These are phyloP conservation scores for Ennomos erosarius DNA, from an alignment of 2,888 invertebrate species.

Conservation along the genomic window DNA sequence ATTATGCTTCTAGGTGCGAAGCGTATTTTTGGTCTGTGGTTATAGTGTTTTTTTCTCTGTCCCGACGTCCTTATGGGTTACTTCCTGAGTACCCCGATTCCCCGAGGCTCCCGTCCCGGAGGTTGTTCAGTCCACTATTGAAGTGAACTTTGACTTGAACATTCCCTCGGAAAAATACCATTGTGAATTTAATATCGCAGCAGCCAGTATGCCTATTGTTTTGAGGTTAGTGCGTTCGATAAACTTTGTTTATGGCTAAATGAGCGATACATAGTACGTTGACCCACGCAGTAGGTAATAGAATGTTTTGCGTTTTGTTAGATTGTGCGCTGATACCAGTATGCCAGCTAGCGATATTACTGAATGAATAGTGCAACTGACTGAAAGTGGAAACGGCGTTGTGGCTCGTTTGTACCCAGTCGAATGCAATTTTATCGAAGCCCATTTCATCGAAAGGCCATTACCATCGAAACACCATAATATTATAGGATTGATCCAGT, in stretches of 20 bases:
- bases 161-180: constrained; percentile 23
- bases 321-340: constrained; percentile 60
- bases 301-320: constrained; percentile 63
- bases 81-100: too few species aligned
- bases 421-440: too few species aligned
- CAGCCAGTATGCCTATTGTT: constrained; percentile 60
- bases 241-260: constrained; percentile 82
- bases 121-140: not conserved
- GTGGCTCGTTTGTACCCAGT: too few species aligned
- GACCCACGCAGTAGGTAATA: constrained; percentile 72
- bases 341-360: constrained; percentile 38
- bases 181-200: constrained; percentile 67
- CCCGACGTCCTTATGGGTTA: too few species aligned
- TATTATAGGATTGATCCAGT: too few species aligned
- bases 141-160: constrained; percentile 21
- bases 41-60: too few species aligned
- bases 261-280: constrained; percentile 76
- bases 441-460: too few species aligned
- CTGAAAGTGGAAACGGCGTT: not conserved
- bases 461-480: too few species aligned
- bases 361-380: constrained; percentile 6
- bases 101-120: too few species aligned
- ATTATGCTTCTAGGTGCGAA: too few species aligned
- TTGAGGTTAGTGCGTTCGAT: constrained; percentile 72
- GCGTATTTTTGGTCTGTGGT: too few species aligned